Conservation (phyloP, 2,888 invertebrate genomes). For the Zygothrica quintamaculata region DNA sequence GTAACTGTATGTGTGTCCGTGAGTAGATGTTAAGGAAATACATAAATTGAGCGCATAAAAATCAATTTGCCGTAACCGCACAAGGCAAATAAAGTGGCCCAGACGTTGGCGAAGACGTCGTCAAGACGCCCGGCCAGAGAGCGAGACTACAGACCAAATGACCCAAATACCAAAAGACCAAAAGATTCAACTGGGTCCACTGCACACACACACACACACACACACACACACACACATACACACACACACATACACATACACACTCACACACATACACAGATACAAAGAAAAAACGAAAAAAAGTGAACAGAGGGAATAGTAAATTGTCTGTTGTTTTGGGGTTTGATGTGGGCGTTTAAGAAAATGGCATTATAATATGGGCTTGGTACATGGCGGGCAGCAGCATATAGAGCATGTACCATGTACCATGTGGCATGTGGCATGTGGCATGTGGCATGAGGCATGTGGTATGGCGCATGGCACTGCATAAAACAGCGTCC, state of each 20-base stretch:
- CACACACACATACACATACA: background rate
- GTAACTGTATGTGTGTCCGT: conserved; percentile 5
- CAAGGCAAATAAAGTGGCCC: conserved; percentile 64
- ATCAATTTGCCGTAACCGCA: conserved; percentile 79
- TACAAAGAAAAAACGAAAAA: too few relatives aligned
- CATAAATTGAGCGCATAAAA: conserved; percentile 77
- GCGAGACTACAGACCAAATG: conserved; percentile 20
- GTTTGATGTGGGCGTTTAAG: conserved; percentile 23
- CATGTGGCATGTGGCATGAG: background rate
- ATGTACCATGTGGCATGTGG: conserved; percentile 4
- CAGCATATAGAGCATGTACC: conserved; percentile 5
- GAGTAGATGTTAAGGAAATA: conserved; percentile 48
- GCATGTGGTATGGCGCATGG: conserved; percentile 23
- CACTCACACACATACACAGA: too few relatives aligned
- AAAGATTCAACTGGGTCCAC: background rate
- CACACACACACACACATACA: background rate
- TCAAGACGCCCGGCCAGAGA: conserved; percentile 32
- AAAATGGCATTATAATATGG: conserved; percentile 36
- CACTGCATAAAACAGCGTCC: conserved; percentile 59
- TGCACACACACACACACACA: conserved; percentile 1
- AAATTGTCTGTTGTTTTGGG: conserved; percentile 51
- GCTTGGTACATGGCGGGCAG: conserved; percentile 5
- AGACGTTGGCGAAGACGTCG: conserved; percentile 27
- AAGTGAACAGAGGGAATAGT: conserved; percentile 13
- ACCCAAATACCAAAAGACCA: conserved; percentile 24